phyloP scores from a whole-genome alignment of 1,140 invertebrate species.

The Monomorium pharaonis region DNA sequence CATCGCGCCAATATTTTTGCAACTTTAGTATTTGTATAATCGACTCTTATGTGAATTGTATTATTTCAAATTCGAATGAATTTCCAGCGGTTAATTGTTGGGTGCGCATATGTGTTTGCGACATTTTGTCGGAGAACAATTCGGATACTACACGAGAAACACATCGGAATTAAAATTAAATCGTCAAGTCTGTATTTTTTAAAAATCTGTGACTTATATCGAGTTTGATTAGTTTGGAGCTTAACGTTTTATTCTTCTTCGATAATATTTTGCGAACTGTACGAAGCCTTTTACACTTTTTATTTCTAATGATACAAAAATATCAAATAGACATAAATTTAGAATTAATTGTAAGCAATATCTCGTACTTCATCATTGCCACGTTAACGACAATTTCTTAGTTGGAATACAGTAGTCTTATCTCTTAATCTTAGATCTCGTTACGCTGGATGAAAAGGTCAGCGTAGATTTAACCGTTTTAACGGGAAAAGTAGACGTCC shows the following conservation, averaged over 20 bases:
- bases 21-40: slow-evolving; percentile 25
- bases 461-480: slow-evolving; percentile 38
- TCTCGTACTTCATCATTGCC: neutral
- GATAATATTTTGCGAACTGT: neutral
- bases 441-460: slow-evolving; percentile 10
- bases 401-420: neutral
- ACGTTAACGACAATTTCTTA: slow-evolving; percentile 12
- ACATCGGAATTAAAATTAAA: neutral
- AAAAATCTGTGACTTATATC: too few species aligned
- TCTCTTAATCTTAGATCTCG: slow-evolving; percentile 35
- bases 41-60: neutral
- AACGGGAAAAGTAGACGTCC: slow-evolving; percentile 11
- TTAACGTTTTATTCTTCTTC: neutral
- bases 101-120: too few species aligned
- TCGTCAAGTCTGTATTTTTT: neutral
- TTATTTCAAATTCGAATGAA: neutral
- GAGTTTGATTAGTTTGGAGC: too few species aligned
- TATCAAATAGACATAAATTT: neutral
- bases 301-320: neutral
- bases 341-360: neutral
- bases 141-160: neutral
- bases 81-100: neutral
- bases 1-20: neutral
- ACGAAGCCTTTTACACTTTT: neutral
- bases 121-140: neutral